Percentiles rank a stretch among this genome's conserved stretches.
Conservation (phyloP, 1,140 invertebrate genomes). For the Ectropis grisescens region DNA sequence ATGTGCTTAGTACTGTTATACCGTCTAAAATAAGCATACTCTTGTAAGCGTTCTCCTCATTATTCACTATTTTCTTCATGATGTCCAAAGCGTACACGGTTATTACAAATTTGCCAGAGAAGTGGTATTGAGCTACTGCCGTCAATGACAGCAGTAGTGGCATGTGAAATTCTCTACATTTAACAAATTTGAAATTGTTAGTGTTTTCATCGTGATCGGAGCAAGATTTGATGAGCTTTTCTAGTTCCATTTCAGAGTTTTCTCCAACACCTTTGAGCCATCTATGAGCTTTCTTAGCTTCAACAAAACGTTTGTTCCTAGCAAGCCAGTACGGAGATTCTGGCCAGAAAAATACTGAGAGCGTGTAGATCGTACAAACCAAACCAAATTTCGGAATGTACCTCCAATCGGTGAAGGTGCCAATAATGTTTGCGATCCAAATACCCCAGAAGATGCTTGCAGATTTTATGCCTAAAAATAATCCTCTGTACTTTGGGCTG, state of each 20-base stretch:
- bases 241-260: constrained; percentile 13
- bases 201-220: not conserved
- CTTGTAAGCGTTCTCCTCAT: constrained; percentile 10
- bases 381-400: constrained; percentile 12
- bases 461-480: constrained; percentile 25
- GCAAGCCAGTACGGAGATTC: constrained; percentile 17
- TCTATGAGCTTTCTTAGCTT: constrained; percentile 8
- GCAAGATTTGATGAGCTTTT: constrained; percentile 5
- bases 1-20: constrained; percentile 16
- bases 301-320: constrained; percentile 9
- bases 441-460: constrained; percentile 24
- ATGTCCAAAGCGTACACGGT: constrained; percentile 23
- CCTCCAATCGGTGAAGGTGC: constrained; percentile 11
- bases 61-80: constrained; percentile 21
- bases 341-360: constrained; percentile 7
- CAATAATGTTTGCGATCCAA: constrained; percentile 15
- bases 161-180: constrained; percentile 8
- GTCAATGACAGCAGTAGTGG: constrained; percentile 9
- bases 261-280: constrained; percentile 13
- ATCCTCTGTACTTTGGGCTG: constrained; percentile 20
- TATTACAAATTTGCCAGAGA: constrained; percentile 25
- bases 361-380: constrained; percentile 7
- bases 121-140: constrained; percentile 17
- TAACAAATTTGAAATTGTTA: not conserved
- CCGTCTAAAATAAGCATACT: constrained; percentile 26